A percentile compares a stretch with the other conserved stretches of the same genome.
Conservation (phyloP, 2,113 vertebrate species). For the Hydropotes inermis region DNA sequence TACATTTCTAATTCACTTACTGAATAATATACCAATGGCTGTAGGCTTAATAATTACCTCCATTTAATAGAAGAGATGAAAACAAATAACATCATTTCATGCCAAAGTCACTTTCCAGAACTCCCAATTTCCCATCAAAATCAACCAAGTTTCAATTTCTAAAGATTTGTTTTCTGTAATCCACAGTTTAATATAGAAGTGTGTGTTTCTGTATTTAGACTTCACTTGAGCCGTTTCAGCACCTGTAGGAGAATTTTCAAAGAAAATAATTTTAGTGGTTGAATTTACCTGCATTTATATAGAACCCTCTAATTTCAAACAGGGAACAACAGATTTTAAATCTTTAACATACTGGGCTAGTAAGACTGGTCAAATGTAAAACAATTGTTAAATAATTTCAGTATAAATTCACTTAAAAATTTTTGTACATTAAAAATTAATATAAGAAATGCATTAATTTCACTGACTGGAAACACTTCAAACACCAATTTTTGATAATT, state of each 20-base stretch:
- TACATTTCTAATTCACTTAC: conserved; percentile 13
- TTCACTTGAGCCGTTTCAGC: background rate
- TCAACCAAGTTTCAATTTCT: background rate
- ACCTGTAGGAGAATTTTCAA: background rate
- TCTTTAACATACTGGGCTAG: background rate
- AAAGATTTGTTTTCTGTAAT: background rate
- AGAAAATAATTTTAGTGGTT: background rate
- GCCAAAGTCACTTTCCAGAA: background rate
- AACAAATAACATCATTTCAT: background rate
- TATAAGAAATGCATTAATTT: background rate
- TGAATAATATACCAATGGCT: background rate
- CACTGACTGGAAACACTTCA: background rate
- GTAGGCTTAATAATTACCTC: background rate
- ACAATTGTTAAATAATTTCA: background rate
- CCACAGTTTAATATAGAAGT: background rate
- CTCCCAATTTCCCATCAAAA: background rate
- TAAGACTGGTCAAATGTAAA: background rate
- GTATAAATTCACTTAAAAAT: background rate
- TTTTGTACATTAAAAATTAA: background rate
- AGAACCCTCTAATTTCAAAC: background rate
- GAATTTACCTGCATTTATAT: background rate
- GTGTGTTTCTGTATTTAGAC: background rate
- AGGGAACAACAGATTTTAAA: background rate
- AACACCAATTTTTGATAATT: background rate
- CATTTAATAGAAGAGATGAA: background rate